phyloP scores from a whole-genome alignment of 2,888 invertebrate genomes.

The Nephrotoma appendiculata region DNA sequence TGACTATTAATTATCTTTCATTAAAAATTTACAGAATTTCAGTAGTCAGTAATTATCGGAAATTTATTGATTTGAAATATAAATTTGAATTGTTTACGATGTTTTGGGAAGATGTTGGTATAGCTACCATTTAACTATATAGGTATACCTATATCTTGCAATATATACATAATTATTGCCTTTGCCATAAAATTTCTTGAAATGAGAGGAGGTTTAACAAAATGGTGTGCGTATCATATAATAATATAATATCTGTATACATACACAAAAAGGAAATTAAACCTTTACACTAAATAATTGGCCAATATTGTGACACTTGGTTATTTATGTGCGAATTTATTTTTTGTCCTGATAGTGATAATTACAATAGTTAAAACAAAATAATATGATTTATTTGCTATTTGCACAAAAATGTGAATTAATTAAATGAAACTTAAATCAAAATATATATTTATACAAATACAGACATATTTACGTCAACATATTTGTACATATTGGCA shows the following conservation, averaged over 20 bases:
- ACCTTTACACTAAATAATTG: neutral
- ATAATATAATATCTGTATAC: neutral
- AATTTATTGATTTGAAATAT: neutral
- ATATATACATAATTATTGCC: neutral
- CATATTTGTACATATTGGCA: neutral
- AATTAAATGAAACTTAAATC: neutral
- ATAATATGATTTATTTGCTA: neutral
- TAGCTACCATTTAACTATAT: neutral
- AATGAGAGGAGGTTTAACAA: neutral
- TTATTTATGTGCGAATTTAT: neutral
- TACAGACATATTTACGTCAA: neutral
- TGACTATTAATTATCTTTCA: neutral
- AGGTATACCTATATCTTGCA: neutral
- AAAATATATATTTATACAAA: neutral
- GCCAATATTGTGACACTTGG: neutral
- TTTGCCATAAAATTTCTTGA: neutral
- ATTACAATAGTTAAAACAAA: neutral
- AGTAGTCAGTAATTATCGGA: neutral
- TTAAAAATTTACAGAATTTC: neutral
- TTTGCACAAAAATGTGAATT: neutral
- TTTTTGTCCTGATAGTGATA: neutral
- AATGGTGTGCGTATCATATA: neutral
- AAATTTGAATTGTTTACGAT: neutral
- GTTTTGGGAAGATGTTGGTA: neutral
- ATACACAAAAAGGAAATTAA: neutral